Evolutionary conservation across 2,113 vertebrate genomes (phyloP), one percentile per base, ranked within the genome.

Genomic region (Bos javanicus): DNA sequence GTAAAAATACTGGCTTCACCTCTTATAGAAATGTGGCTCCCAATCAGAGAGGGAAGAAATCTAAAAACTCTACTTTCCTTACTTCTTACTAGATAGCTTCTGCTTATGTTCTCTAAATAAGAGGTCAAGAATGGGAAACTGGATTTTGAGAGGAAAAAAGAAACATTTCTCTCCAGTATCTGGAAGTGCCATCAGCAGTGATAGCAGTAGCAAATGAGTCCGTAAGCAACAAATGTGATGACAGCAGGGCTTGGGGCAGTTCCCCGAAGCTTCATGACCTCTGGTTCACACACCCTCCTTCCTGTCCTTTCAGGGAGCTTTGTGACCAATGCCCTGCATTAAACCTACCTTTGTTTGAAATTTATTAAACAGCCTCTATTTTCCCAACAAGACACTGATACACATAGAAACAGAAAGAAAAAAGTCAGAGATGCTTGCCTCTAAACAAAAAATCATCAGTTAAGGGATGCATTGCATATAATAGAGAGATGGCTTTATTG

Each of bases 11-110:
- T 89, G 39, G 57, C 14, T 56, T 87, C 23, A 7, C 3, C 25
- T 74, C 83, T 56, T 59, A 56, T 67, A 67, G 80, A 90, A 85
- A 85, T 67, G 39, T 82, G 54, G 76, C 85, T 96, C 86, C 85
- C 52, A 62, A 17, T 48, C 23, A 33, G 17, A 92, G 26, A 59
- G 23, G n/a, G 11, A 7, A 21, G 48, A 74, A 87, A 50, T 13
- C 64, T 39, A 28, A 92, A 92, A 84, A 57, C 46, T n/a, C n/a
- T 11, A 43, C 88, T 48, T 87, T 52, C 6, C 36, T 64, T 83
- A 52, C 50, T 25, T 57, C 54, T 93, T 36, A 21, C 43, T 78
- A 8, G 1, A 21, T 80, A 39, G 19, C 8, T 86, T 96, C 60
- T 82, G 21, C 46, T 46, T 59, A 46, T 36, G 3, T 39, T 98